Conservation (phyloP, 2,797 vertebrate genomes). For the Pseudochirops corinnae region DNA sequence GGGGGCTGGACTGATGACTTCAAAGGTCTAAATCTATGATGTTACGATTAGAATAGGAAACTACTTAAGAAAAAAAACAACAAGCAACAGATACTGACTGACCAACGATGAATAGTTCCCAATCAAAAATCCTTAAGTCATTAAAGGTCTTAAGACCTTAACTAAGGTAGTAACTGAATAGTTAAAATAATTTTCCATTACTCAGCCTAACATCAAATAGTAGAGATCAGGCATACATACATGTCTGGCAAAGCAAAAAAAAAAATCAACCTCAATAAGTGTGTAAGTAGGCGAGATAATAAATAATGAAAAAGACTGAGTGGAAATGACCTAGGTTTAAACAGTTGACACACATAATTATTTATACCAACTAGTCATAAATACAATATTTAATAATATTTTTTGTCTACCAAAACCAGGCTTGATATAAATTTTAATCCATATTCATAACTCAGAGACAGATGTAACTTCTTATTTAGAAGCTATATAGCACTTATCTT, state of each 20-base stretch:
- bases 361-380: slow-evolving; percentile 20
- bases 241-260: slow-evolving; percentile 34
- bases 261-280: neutral
- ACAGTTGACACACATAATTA: slow-evolving; percentile 20
- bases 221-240: neutral
- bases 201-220: neutral
- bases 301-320: neutral
- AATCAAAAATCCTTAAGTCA: slow-evolving; percentile 48
- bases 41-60: slow-evolving; percentile 33
- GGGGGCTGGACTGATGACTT: neutral
- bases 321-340: neutral
- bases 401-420: neutral
- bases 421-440: neutral
- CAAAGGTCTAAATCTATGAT: neutral
- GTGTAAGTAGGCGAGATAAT: neutral
- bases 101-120: slow-evolving; percentile 23
- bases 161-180: slow-evolving; percentile 30
- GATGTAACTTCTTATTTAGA: slow-evolving; percentile 27
- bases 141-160: slow-evolving; percentile 18
- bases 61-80: slow-evolving; percentile 14
- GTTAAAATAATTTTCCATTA: slow-evolving; percentile 51
- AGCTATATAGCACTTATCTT: neutral
- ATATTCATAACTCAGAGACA: slow-evolving; percentile 43
- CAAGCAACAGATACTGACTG: neutral
- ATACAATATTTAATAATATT: neutral